Evolutionary conservation across 23 tunicate genomes (phyloP).

Genomic region (Ascidia mentula): DNA sequence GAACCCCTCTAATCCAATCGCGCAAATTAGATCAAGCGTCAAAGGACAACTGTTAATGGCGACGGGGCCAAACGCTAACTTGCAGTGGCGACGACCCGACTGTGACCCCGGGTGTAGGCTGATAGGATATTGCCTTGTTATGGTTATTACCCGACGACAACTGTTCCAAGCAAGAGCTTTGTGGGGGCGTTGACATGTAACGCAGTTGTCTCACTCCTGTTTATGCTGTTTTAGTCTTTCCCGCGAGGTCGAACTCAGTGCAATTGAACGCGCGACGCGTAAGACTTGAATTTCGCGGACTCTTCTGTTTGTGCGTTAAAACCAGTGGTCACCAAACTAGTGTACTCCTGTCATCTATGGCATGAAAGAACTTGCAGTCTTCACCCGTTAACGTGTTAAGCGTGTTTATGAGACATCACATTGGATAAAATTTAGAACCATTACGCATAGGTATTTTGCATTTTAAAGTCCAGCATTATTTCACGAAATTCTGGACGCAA

Average conservation of each 20-base stretch:
- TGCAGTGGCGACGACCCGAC: neutral
- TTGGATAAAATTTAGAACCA: no score
- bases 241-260: neutral
- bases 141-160: conserved; percentile 1
- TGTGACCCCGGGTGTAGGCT: neutral
- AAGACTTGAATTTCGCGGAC: no score
- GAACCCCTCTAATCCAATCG: conserved; percentile 4
- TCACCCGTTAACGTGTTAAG: no score
- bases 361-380: no score
- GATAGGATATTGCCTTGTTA: neutral
- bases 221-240: neutral
- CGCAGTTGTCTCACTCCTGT: neutral
- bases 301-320: no score
- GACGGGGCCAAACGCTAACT: neutral
- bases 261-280: no score
- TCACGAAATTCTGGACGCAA: no score
- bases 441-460: no score
- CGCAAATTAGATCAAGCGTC: neutral
- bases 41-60: neutral
- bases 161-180: neutral
- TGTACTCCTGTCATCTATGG: no score
- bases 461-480: no score
- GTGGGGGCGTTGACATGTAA: neutral
- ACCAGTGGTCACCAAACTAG: no score
- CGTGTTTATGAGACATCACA: no score